Percentiles rank a stretch among this genome's conserved stretches.
Evolutionary conservation across 23 tunicate genomes (phyloP).

Genomic region (Trididemnum nubilum): DNA sequence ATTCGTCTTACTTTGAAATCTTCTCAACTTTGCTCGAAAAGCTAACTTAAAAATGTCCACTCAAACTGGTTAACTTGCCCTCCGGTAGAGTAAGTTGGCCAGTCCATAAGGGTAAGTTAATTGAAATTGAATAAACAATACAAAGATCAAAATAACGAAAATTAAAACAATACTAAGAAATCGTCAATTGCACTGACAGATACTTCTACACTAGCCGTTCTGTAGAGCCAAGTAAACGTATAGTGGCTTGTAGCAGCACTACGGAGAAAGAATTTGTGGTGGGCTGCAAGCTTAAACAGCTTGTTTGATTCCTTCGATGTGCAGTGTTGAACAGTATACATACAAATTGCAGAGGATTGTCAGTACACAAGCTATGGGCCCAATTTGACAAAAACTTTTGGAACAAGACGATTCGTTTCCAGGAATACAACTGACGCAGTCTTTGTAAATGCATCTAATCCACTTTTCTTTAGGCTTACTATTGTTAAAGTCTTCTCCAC

Average conservation of each 20-base stretch:
- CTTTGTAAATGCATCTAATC: background rate
- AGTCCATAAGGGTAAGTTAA: background rate
- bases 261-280: background rate
- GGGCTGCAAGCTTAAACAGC: background rate
- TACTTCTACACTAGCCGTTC: background rate
- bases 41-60: background rate
- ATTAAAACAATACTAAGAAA: background rate
- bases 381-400: background rate
- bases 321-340: background rate
- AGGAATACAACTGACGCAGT: background rate
- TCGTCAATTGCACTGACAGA: background rate
- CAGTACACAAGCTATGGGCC: background rate
- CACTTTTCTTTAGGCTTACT: background rate
- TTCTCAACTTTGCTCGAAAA: background rate
- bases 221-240: background rate
- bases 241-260: background rate
- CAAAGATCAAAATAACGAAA: background rate
- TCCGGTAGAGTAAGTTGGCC: background rate
- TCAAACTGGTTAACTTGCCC: background rate
- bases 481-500: background rate
- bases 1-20: background rate
- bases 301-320: background rate
- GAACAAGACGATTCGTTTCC: background rate
- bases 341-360: background rate
- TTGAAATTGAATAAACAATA: background rate